Conservation (phyloP, 2,888 invertebrate genomes). For the Chymomyza procnemis region DNA sequence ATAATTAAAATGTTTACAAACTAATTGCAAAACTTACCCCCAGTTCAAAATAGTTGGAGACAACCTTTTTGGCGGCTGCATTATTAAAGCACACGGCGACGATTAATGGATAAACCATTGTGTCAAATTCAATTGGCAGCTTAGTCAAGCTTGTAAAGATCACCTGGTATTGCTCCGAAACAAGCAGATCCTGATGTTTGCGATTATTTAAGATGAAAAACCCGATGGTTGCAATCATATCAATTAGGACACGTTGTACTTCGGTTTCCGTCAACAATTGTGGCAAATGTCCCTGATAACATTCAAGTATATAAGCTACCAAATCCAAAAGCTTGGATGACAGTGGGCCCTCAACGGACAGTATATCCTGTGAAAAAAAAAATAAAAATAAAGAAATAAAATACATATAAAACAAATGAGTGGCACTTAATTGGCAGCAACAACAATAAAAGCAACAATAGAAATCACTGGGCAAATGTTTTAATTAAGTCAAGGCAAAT, state of each 20-base stretch:
- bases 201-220: constrained; percentile 78
- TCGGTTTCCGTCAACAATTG: constrained; percentile 72
- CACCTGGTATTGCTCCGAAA: constrained; percentile 76
- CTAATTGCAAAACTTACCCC: constrained; percentile 64
- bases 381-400: background rate
- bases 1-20: too few relatives aligned
- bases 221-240: constrained; percentile 78
- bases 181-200: constrained; percentile 77
- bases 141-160: constrained; percentile 78
- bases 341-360: constrained; percentile 72
- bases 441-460: constrained; percentile 18
- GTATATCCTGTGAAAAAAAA: constrained; percentile 68
- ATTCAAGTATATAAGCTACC: constrained; percentile 76
- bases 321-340: constrained; percentile 78
- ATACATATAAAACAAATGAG: background rate
- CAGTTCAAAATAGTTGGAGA: constrained; percentile 77
- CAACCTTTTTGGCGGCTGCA: constrained; percentile 74
- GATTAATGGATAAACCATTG: constrained; percentile 78
- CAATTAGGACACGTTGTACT: constrained; percentile 77
- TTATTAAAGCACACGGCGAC: constrained; percentile 77
- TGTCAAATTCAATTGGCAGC: constrained; percentile 76
- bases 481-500: constrained; percentile 75
- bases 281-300: constrained; percentile 66
- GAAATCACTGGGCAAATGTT: constrained; percentile 66
- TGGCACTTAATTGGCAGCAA: constrained; percentile 60